Evolutionary conservation across 2,113 vertebrate genomes (phyloP).

Genomic region (Gavialis gangeticus): DNA sequence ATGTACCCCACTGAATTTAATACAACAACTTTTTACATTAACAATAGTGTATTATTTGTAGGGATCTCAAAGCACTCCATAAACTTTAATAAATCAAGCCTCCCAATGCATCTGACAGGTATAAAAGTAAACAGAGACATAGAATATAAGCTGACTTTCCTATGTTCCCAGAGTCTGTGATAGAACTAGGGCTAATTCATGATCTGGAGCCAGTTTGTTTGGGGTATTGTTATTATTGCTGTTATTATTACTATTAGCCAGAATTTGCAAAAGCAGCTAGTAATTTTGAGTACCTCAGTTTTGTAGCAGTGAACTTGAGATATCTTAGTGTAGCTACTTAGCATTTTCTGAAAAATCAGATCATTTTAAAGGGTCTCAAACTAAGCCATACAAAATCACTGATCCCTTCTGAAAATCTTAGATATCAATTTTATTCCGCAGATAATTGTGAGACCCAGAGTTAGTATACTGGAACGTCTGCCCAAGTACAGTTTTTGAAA

Average conservation of each 20-base stretch:
- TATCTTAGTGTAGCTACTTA: neutral
- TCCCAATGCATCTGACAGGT: neutral
- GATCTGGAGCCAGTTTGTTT: neutral
- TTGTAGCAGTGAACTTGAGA: neutral
- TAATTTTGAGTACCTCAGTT: neutral
- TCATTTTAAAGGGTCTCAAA: neutral
- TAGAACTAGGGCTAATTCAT: neutral
- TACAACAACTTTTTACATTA: neutral
- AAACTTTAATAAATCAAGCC: neutral
- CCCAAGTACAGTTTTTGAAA: neutral
- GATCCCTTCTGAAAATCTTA: no score
- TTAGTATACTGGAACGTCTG: neutral
- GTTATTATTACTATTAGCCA: neutral
- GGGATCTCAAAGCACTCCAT: neutral
- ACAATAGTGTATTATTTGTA: neutral
- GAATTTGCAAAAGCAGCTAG: neutral
- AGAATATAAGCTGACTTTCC: neutral
- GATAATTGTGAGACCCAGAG: neutral
- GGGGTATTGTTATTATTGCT: no score
- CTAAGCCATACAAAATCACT: neutral
- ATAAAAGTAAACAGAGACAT: neutral
- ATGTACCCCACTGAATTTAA: neutral
- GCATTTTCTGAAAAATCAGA: neutral
- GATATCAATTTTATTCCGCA: neutral
- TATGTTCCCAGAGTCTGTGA: no score